These are phyloP conservation scores for Camponotus pennsylvanicus DNA, from an alignment of 1,140 invertebrate species.

Conservation along the genomic window DNA sequence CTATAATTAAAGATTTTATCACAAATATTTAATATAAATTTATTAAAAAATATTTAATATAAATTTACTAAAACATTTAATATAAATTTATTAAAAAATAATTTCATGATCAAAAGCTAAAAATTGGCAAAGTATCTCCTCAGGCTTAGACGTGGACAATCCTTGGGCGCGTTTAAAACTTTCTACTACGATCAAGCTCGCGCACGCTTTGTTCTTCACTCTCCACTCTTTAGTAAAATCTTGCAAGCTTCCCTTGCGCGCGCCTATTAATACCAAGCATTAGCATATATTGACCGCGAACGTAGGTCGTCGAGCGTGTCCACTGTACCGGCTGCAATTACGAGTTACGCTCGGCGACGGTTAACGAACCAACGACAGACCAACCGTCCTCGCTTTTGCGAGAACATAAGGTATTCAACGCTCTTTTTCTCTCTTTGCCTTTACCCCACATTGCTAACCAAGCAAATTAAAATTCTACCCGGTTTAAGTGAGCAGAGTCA, in stretches of 20 bases:
- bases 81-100: background rate
- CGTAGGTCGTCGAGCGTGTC: constrained; percentile 69
- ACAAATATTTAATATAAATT: too few species aligned
- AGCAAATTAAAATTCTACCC: constrained; percentile 50
- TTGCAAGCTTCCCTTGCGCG: constrained; percentile 14
- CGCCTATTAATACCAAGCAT: constrained; percentile 67
- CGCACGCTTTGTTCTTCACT: constrained; percentile 41
- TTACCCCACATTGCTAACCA: constrained; percentile 11
- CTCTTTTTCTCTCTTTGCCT: background rate
- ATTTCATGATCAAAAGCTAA: background rate
- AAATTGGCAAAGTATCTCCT: background rate
- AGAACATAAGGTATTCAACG: constrained; percentile 28
- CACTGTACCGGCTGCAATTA: constrained; percentile 80
- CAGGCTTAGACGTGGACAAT: background rate
- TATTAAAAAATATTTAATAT: too few species aligned
- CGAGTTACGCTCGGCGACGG: constrained; percentile 68
- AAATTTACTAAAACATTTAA: too few species aligned
- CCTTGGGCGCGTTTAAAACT: background rate
- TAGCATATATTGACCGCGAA: constrained; percentile 75
- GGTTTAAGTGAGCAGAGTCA: background rate
- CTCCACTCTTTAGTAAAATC: constrained; percentile 14
- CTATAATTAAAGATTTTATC: background rate
- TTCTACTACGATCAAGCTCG: constrained; percentile 58
- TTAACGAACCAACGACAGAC: constrained; percentile 68
- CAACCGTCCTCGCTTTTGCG: constrained; percentile 13